Evolutionary conservation across 2,797 vertebrate genomes (phyloP).

Genomic region (Arnoldichthys spilopterus): DNA sequence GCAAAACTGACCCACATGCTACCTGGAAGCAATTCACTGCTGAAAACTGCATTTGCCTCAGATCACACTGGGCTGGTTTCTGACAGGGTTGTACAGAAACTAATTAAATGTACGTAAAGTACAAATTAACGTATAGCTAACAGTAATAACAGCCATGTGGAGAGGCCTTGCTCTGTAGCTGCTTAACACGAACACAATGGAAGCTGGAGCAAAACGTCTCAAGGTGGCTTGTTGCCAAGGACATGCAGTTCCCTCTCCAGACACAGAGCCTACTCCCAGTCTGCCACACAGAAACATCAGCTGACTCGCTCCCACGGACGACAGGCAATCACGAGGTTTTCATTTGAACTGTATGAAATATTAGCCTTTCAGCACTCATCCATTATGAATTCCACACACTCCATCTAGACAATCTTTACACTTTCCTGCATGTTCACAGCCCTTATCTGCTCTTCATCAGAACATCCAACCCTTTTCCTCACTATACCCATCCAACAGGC

Average conservation of each 20-base stretch:
- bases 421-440: neutral
- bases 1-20: too few species aligned
- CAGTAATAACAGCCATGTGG: too few species aligned
- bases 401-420: neutral
- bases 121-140: too few species aligned
- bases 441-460: neutral
- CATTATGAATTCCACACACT: neutral
- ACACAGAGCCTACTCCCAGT: neutral
- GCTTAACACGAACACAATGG: too few species aligned
- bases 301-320: neutral
- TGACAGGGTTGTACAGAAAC: too few species aligned
- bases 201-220: neutral
- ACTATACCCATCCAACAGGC: too few species aligned
- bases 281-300: neutral
- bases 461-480: neutral
- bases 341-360: neutral
- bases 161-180: too few species aligned
- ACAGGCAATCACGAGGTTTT: neutral
- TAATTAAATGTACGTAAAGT: too few species aligned
- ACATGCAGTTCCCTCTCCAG: constrained; percentile 36
- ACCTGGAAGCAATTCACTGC: too few species aligned
- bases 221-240: constrained; percentile 43
- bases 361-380: neutral
- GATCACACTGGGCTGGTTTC: too few species aligned
- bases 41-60: too few species aligned